Conservation (phyloP, 2,888 invertebrate species). For the Julus scandinavius region DNA sequence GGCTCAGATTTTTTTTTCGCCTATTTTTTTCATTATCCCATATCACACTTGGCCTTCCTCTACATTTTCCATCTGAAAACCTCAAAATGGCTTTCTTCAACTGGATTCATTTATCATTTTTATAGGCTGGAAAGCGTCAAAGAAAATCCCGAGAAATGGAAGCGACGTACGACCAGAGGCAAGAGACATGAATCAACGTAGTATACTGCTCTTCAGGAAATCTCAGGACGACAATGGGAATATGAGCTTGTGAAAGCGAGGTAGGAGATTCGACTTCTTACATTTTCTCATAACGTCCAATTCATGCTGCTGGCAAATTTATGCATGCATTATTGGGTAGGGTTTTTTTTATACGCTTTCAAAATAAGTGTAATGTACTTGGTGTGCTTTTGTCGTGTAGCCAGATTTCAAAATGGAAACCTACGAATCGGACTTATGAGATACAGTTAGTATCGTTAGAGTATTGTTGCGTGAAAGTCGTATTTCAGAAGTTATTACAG, state of each 20-base stretch:
- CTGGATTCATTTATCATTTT: slow-evolving; percentile 1
- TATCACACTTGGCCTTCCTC: slow-evolving; percentile 1
- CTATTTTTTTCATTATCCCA: slow-evolving; percentile 8
- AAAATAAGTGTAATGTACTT: too few relatives aligned
- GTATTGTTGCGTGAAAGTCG: too few relatives aligned
- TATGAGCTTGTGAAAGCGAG: neutral
- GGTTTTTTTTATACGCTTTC: too few relatives aligned
- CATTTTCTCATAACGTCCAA: neutral
- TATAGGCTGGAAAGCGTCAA: slow-evolving; percentile 18
- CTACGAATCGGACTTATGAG: too few relatives aligned
- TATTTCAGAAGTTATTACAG: too few relatives aligned
- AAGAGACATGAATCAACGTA: neutral
- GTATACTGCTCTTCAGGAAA: neutral
- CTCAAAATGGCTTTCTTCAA: slow-evolving; percentile 9
- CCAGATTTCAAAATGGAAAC: neutral
- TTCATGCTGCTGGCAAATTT: too few relatives aligned
- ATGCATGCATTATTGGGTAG: too few relatives aligned
- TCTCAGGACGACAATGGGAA: neutral
- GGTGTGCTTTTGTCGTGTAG: neutral
- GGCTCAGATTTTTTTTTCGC: neutral
- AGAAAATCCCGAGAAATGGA: slow-evolving; percentile 8
- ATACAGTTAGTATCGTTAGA: too few relatives aligned
- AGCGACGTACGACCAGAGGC: neutral
- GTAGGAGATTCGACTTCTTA: neutral
- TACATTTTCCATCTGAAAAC: slow-evolving; percentile 18